Base-by-base conservation (phyloP, 2,888 invertebrate genomes). In the Molorchus minor region DNA sequence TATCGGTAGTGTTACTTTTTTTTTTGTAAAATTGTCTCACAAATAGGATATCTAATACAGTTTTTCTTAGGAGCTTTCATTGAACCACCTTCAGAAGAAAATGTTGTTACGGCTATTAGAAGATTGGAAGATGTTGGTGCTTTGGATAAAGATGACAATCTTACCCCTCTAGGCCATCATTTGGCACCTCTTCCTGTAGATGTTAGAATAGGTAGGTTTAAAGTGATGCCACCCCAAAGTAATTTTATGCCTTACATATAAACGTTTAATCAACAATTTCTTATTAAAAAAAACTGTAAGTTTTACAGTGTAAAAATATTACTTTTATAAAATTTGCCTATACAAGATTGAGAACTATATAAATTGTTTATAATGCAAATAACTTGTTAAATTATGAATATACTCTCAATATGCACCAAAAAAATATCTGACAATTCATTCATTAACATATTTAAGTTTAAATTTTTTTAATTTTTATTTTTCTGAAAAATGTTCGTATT, bases 111-210 rank as follows among this genome's bases (percentile, higher is more conserved):
- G 8, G 90, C 93, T 0, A 81, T 92, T 4, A 82, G 82, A 1
- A 85, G 93, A 0, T 79, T 94, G 0, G 88, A 90, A 75, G 87
- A 91, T 75, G 88, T 92, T 0, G 93, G 92, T 3, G 95, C 96
- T 0, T 79, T 96, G 51, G 93, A 95, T 82, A 84, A 85, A 51
- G 82, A 84, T 0, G 87, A 86, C 67, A 85, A 87, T 61, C 82
- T 96, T 53, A 96, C 96, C 0, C 89, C 95, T 0, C 80, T 96
- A 3, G 96, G 96, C 0, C 89, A 90, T 65, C 94, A 96, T 79
- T 82, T 97, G 49, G 91, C 95, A 0, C 89, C 92, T 0, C 79
- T 98, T 56, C 97, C 97, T 0, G 92, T 98, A 0, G 96, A 97
- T 75, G 92, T 92, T 2, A 85, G 93, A 68, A 91, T 96, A 69